Percentiles rank a stretch among this genome's conserved stretches.
Evolutionary conservation across 2,888 invertebrate species (phyloP).

Genomic region (Xanthia icteritia): DNA sequence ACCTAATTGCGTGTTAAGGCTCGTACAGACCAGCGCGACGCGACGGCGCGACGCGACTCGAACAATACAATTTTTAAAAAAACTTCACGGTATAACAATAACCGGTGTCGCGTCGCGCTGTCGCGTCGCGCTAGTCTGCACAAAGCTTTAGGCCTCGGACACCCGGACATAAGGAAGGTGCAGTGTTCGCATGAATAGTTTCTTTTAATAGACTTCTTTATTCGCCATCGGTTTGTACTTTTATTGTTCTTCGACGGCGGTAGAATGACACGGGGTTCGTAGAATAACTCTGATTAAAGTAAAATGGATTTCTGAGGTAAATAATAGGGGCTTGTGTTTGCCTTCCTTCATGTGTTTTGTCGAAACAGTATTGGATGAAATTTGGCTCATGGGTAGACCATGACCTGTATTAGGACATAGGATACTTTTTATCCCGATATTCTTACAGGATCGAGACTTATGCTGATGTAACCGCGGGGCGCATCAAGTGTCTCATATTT

Average conservation of each 20-base stretch:
- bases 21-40: too few species aligned
- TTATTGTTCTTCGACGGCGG: constrained; percentile 22
- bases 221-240: constrained; percentile 14
- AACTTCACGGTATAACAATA: too few species aligned
- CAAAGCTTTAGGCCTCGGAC: background rate
- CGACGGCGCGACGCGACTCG: too few species aligned
- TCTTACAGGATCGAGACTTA: too few species aligned
- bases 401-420: too few species aligned
- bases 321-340: background rate
- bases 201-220: constrained; percentile 31
- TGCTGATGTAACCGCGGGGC: too few species aligned
- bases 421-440: too few species aligned
- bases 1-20: constrained; percentile 13
- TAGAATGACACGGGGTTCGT: constrained; percentile 1
- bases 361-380: background rate
- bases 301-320: constrained; percentile 6
- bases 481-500: background rate
- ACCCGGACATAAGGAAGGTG: constrained; percentile 7
- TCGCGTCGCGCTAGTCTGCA: too few species aligned
- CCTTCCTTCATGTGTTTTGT: background rate
- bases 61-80: too few species aligned
- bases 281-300: background rate
- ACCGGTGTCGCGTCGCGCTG: too few species aligned
- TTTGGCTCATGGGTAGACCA: too few species aligned
- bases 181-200: background rate